phyloP scores from a whole-genome alignment of 2,113 vertebrate genomes.

The Empidonax alnorum region DNA sequence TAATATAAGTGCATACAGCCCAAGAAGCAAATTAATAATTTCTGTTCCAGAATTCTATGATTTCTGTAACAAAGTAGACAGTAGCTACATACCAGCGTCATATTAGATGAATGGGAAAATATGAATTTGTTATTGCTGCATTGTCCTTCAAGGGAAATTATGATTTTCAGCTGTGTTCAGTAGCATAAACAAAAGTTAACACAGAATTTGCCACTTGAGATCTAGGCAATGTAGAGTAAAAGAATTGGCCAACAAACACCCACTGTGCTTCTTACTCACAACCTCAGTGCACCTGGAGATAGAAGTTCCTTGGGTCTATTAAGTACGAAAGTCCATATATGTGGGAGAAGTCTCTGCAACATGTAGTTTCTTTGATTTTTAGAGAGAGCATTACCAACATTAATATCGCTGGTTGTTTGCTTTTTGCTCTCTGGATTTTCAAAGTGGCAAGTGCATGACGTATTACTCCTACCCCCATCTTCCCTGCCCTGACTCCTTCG shows the following conservation, averaged over 20 bases:
- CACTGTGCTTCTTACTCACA: background rate
- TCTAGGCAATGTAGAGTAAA: background rate
- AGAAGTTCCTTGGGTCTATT: background rate
- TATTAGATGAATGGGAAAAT: background rate
- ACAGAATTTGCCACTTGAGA: background rate
- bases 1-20: background rate
- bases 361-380: background rate
- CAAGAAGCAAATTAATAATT: background rate
- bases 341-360: background rate
- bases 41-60: background rate
- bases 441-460: background rate
- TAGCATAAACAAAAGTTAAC: background rate
- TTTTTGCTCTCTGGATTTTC: background rate
- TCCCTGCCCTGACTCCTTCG: background rate
- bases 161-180: background rate
- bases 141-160: background rate
- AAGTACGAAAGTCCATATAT: background rate
- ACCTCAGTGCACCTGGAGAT: background rate
- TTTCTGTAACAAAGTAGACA: background rate
- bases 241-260: background rate
- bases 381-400: background rate
- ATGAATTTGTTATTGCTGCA: background rate
- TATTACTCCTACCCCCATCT: background rate
- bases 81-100: background rate
- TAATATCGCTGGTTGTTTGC: background rate